Conservation (phyloP, 2,113 vertebrate genomes). For the Meles meles region DNA sequence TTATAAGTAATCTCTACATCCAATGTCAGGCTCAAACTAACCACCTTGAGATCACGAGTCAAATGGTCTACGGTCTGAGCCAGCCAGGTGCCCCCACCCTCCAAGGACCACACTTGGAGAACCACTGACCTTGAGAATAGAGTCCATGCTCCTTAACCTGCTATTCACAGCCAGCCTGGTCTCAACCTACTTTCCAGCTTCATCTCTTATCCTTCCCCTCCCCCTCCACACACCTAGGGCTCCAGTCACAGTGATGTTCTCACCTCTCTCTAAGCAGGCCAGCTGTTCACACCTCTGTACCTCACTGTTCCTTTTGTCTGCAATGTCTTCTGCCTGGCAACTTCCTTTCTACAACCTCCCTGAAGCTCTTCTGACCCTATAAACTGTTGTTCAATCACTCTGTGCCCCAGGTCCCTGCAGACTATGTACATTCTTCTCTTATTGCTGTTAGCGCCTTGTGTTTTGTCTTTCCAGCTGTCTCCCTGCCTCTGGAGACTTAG, state of each 20-base stretch:
- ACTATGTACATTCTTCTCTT: neutral
- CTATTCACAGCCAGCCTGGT: neutral
- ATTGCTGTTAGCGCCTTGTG: neutral
- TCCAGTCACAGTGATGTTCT: conserved; percentile 1
- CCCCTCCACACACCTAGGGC: neutral
- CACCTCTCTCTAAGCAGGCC: conserved; percentile 11
- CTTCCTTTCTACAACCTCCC: neutral
- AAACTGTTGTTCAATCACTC: neutral
- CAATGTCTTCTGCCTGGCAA: neutral
- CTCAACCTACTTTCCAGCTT: conserved; percentile 18
- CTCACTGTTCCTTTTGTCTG: neutral
- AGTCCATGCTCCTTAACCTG: neutral
- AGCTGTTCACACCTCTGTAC: conserved; percentile 31
- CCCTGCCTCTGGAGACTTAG: neutral
- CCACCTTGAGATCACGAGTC: neutral
- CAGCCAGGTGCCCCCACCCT: neutral
- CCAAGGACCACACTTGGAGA: neutral
- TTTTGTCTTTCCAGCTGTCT: neutral
- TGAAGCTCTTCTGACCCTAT: neutral
- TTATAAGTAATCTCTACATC: neutral
- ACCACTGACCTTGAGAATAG: neutral
- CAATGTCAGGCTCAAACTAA: neutral
- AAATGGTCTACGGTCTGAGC: neutral
- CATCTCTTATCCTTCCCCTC: neutral
- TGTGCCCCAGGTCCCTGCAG: neutral